These are phyloP conservation scores for Rhegmatorhina hoffmannsi DNA, from an alignment of 2,113 vertebrate genomes.

Conservation along the genomic window DNA sequence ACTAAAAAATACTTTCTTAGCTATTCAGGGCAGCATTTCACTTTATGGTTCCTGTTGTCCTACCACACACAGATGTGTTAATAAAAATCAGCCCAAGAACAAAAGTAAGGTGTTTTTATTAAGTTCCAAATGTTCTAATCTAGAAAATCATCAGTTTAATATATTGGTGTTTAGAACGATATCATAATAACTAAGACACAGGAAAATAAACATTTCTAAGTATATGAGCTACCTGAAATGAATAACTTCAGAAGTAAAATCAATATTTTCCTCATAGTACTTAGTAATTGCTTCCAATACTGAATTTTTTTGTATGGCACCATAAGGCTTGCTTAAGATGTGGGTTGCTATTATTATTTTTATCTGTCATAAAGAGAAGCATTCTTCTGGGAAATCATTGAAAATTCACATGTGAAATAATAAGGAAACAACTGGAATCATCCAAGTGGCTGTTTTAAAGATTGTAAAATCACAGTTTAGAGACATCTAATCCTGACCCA, in stretches of 20 bases:
- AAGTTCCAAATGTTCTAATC: background rate
- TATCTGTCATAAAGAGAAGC: background rate
- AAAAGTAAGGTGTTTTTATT: background rate
- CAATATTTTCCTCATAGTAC: background rate
- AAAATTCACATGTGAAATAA: background rate
- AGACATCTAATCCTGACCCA: background rate
- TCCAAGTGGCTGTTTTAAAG: background rate
- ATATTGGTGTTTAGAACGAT: background rate
- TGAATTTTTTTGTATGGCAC: background rate
- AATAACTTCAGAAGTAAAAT: conserved; percentile 5
- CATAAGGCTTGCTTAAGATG: background rate
- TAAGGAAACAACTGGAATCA: background rate
- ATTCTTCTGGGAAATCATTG: background rate
- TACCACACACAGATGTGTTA: background rate
- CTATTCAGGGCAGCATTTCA: background rate
- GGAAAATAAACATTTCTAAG: background rate
- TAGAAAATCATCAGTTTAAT: background rate
- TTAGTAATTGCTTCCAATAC: background rate
- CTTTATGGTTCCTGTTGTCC: background rate
- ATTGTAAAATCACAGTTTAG: background rate
- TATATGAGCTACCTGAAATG: background rate
- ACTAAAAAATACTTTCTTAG: background rate
- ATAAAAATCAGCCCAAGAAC: background rate
- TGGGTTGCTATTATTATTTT: background rate
- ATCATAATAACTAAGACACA: background rate